Percentiles rank a stretch among this genome's conserved stretches.
Evolutionary conservation across 2,113 vertebrate genomes (phyloP).

Genomic region (Phasianus colchicus): DNA sequence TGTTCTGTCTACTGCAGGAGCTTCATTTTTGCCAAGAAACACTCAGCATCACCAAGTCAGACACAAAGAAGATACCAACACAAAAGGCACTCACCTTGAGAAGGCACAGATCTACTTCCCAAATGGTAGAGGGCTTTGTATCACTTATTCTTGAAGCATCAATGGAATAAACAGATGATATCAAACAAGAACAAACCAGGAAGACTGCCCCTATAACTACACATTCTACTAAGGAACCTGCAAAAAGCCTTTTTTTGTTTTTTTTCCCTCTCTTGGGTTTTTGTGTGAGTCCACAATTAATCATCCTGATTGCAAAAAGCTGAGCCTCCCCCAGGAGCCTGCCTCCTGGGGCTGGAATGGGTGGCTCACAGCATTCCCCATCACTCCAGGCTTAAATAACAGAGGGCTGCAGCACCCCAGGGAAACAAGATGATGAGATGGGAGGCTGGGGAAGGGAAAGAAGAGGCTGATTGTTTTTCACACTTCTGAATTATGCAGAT

Average conservation of each 20-base stretch:
- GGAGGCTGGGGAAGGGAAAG: not conserved
- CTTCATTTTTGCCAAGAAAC: not conserved
- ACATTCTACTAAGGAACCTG: accelerated
- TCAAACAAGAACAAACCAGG: not conserved
- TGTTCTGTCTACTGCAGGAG: not conserved
- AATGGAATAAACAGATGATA: accelerated
- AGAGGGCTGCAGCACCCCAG: not conserved
- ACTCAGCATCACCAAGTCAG: not conserved
- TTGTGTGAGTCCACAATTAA: not conserved
- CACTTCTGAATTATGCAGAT: not conserved
- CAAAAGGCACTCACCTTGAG: not conserved
- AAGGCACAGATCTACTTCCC: not conserved
- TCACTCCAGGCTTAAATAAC: not conserved
- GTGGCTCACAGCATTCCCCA: not conserved
- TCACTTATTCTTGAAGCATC: not conserved
- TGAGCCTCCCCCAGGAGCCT: not conserved
- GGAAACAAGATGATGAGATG: not conserved
- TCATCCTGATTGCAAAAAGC: not conserved
- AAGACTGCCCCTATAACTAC: accelerated
- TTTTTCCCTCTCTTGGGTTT: not conserved
- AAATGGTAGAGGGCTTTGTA: accelerated
- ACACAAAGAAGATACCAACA: not conserved
- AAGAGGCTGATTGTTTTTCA: not conserved
- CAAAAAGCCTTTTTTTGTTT: accelerated
- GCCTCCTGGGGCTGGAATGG: accelerated